Base-by-base conservation (phyloP, 2,797 vertebrate species). In the Sebastes oblongus region DNA sequence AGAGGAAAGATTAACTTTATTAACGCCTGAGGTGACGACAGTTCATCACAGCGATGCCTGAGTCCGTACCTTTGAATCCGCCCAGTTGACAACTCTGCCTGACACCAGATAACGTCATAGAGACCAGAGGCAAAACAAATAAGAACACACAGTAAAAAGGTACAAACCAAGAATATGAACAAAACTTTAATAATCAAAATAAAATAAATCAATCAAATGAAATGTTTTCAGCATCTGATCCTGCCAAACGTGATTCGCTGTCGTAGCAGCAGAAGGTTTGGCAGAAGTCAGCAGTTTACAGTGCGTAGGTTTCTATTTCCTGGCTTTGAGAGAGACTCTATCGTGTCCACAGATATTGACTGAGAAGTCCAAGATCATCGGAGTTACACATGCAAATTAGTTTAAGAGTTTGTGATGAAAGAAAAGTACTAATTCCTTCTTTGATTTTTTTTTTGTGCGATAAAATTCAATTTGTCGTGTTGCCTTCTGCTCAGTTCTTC, bases 201-300 rank as follows among this genome's bases (percentile, higher is more conserved):
- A 25, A 8, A 34, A 73, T 29, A 12, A 39, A 59, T 71, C 52
- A 66, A 54, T 75, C 3, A 58, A 60, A 68, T 66, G 1, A 73
- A 79, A 78, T 14, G 75, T 54, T 32, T 80, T 77, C 32, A 50
- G 66, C n/a, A 66, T 66, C 12, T 66, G 27, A 52, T 75, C 24
- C 55, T 75, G 75, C 42, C 58, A 71, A 83, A 81, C 18, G n/a
- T 54, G 64, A 29, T 55, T 66, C 18, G 22, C 72, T 75, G 64
- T 13, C 6, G 4, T 20, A 16, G 56, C 66, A 66, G 74, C 59
- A 76, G 72, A 46, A 18, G 52, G 46, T 75, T 78, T 65, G 66
- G 61, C 69, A 78, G 60, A 55, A 82, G 74, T 82, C 80, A 78
- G 80, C 78, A 56, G 78, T 76, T 82, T 77, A 22, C 62, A 85